Base-by-base conservation (phyloP, 2,113 vertebrate genomes). In the Cyprinodon tularosa region DNA sequence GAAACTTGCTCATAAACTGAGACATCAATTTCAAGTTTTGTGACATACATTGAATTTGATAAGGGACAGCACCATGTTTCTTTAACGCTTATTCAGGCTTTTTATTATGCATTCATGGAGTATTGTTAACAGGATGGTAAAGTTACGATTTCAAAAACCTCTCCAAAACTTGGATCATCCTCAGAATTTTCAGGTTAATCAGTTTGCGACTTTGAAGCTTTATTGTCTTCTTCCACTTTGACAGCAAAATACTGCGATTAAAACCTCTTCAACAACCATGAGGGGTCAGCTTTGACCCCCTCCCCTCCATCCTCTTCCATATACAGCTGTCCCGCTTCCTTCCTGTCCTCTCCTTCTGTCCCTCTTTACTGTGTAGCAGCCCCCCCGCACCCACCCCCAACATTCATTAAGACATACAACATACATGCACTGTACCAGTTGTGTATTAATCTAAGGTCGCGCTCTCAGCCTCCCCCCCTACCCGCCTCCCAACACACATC, bases 391-490 rank as follows among this genome's bases (percentile, higher is more conserved):
- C 69, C 68, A 14, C 36, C 68, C 42, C 37, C 37, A 39, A n/a
- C 37, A 53, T 29, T 57, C 71, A 38, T 11, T 68, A 47, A 63
- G 3, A 66, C 37, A 60, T 64, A 72, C 29, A 50, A 73, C 57
- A 68, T 42, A 74, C 64, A 77, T 39, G 77, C 70, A 81, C 79
- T 83, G 68, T 84, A 83, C 77, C 79, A 88, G 80, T 86, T 87
- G 70, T 84, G 77, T 64, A 57, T 74, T 88, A 90, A 90, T 92
- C 86, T 82, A 64, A 66, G 64, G 81, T 64, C 44, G 12, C 68
- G 83, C 71, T 72, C 67, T 80, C 74, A 85, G 85, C 70, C 76
- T 44, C 50, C 71, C 70, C 62, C 14, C 42, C 38, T 40, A 71
- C 65, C 53, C 57, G 48, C 37, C 17, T 20, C 50, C 17, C 17